Conservation (phyloP, 2,113 vertebrate genomes). For the Chloebia gouldiae region DNA sequence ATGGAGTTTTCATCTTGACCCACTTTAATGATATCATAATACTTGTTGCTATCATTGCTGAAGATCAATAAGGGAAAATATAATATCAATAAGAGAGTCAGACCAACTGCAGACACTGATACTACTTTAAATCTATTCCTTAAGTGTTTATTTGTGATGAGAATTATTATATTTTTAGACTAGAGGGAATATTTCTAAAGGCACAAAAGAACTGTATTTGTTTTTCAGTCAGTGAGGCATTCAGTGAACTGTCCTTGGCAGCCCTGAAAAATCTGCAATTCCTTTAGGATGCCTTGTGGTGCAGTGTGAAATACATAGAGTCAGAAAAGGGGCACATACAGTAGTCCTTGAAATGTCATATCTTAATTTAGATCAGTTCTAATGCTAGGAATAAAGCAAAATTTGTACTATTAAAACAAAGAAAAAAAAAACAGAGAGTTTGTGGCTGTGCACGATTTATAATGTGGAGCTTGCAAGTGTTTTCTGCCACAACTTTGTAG, state of each 20-base stretch:
- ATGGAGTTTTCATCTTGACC: background rate
- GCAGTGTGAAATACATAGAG: background rate
- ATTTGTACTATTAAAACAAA: background rate
- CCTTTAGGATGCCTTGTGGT: conserved; percentile 8
- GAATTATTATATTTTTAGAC: background rate
- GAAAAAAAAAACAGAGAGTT: too few species aligned
- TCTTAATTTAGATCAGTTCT: background rate
- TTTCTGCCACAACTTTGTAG: background rate
- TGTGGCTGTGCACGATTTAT: background rate
- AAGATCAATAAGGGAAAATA: background rate
- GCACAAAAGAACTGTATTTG: background rate
- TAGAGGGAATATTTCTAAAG: background rate
- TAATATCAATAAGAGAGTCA: background rate
- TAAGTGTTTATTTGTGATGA: background rate
- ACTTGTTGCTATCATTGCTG: background rate
- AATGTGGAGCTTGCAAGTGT: background rate
- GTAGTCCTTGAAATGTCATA: conserved; percentile 5
- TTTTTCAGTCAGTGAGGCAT: background rate
- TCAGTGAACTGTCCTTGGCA: background rate
- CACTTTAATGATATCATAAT: background rate
- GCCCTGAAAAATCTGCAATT: background rate
- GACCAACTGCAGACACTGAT: background rate
- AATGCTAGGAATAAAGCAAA: background rate
- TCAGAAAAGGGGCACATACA: background rate
- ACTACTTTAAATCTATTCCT: background rate